Evolutionary conservation across 2,113 vertebrate species (phyloP).

Genomic region (Aphelocoma coerulescens): DNA sequence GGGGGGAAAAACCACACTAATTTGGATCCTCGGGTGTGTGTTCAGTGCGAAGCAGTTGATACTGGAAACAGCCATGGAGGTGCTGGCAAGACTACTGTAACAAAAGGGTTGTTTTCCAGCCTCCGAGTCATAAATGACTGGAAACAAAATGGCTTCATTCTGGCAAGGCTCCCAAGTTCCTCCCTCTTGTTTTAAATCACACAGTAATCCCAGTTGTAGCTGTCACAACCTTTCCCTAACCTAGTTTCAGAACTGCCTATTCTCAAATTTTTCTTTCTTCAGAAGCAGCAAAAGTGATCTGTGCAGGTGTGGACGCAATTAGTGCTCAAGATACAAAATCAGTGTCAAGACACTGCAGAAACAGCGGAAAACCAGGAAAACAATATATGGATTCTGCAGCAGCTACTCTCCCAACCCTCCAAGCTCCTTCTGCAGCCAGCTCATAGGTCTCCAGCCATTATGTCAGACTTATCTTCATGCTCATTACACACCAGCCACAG

Average conservation of each 20-base stretch:
- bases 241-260: not conserved
- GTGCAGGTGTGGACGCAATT: not conserved
- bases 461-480: accelerated
- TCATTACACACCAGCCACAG: not conserved
- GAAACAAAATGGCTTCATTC: not conserved
- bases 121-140: accelerated
- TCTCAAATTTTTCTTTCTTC: not conserved
- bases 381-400: not conserved
- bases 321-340: not conserved
- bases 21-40: too few species aligned
- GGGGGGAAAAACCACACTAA: accelerated
- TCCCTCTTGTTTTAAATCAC: not conserved
- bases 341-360: not conserved
- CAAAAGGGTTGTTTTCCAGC: not conserved
- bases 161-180: not conserved
- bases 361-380: not conserved
- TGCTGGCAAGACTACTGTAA: not conserved
- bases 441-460: not conserved
- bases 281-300: conserved; percentile 12
- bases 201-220: not conserved
- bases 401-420: not conserved
- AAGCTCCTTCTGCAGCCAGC: not conserved
- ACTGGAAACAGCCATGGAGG: not conserved
- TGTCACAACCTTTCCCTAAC: not conserved
- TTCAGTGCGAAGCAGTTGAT: not conserved